Base-by-base conservation (phyloP, 2,113 vertebrate species). In the Murina feae region DNA sequence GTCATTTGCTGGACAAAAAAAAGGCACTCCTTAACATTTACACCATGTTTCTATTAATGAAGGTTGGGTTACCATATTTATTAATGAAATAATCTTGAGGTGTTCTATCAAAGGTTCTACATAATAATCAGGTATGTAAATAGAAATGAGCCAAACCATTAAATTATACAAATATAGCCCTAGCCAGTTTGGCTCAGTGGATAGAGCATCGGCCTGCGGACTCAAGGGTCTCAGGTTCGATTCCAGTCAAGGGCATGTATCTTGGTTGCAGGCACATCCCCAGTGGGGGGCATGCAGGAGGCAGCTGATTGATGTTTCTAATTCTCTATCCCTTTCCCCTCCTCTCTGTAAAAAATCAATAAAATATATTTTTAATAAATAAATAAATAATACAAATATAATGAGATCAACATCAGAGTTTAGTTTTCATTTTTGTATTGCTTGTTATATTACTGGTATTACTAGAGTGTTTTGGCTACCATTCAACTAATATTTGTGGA, bases 321-420 rank as follows among this genome's bases (percentile, higher is more conserved):
- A n/a, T n/a, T n/a, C n/a, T n/a, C n/a, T n/a, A n/a, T n/a, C n/a
- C n/a, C n/a, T n/a, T n/a, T n/a, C n/a, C n/a, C n/a, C n/a, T n/a
- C n/a, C n/a, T n/a, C n/a, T n/a, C n/a, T n/a, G n/a, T n/a, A n/a
- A n/a, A n/a, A n/a, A n/a, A n/a, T n/a, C n/a, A n/a, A n/a, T n/a
- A n/a, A n/a, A n/a, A n/a, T n/a, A n/a, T n/a, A n/a, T n/a, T n/a
- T n/a, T n/a, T n/a, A n/a, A n/a, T n/a, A n/a, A n/a, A n/a, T n/a
- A n/a, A n/a, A n/a, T n/a, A n/a, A n/a, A 44, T 44, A 44, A 44
- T 84, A 81, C 21, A 91, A 83, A 91, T 94, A 80, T 63, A n/a
- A 6, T 79, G 35, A 95, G 71, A 58, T 87, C 18, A 25, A 60
- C 65, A 88, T 92, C 93, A 91, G 53, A 87, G 65, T 84, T 88